These are phyloP conservation scores for Dendroctonus valens DNA, from an alignment of 1,140 invertebrate species.

Conservation along the genomic window DNA sequence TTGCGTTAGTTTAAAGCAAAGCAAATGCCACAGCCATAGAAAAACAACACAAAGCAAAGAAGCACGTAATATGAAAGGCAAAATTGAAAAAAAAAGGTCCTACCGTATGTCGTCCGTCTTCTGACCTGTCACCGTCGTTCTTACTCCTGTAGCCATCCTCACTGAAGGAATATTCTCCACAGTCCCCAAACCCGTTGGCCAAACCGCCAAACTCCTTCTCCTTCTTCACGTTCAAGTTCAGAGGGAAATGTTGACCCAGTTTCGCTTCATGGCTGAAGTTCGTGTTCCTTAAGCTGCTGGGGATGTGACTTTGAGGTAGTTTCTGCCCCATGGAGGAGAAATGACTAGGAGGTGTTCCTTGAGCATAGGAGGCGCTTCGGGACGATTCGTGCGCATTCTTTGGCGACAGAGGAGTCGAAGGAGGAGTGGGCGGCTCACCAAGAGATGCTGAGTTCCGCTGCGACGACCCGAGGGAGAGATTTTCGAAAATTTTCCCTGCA, in stretches of 20 bases:
- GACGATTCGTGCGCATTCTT: conserved; percentile 41
- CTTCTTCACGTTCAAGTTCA: conserved; percentile 25
- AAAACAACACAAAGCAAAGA: no score
- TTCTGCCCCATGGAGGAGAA: conserved; percentile 21
- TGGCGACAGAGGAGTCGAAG: conserved; percentile 49
- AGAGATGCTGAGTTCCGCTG: conserved; percentile 37
- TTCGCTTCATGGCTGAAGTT: not conserved
- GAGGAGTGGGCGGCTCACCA: conserved; percentile 49
- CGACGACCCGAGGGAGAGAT: conserved; percentile 42
- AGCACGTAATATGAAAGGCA: no score
- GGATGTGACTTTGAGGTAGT: conserved; percentile 38
- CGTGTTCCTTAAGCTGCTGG: conserved; percentile 1
- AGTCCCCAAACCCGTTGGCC: conserved; percentile 18
- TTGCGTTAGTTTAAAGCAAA: no score
- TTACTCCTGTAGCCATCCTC: conserved; percentile 20
- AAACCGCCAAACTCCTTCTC: conserved; percentile 12
- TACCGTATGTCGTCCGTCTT: conserved; percentile 28
- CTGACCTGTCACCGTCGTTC: conserved; percentile 4
- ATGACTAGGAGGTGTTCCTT: conserved; percentile 43
- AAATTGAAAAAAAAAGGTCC: not conserved
- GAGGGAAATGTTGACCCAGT: conserved; percentile 16
- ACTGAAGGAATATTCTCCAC: conserved; percentile 4
- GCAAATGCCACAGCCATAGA: no score
- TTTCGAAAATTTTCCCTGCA: conserved; percentile 50
- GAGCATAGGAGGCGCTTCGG: conserved; percentile 37